A percentile compares a stretch with the other conserved stretches of the same genome.
Conservation (phyloP, 2,888 invertebrate genomes). For the Epiblema foenella region DNA sequence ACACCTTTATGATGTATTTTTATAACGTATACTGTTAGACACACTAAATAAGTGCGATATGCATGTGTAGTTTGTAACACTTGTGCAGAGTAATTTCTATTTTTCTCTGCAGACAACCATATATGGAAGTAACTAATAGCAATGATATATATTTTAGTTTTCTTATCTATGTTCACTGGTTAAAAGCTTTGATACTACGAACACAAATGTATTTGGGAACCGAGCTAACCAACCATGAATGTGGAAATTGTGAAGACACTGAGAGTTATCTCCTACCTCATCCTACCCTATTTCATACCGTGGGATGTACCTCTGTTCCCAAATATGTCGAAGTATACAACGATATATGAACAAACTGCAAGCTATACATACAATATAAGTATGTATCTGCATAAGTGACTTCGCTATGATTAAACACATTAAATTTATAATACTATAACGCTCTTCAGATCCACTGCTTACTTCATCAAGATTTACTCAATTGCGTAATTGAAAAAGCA, state of each 20-base stretch:
- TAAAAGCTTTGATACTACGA: conserved; percentile 27
- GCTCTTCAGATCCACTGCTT: conserved; percentile 13
- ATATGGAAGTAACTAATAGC: not conserved
- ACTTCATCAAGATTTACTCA: not conserved
- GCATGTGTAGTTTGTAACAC: no score
- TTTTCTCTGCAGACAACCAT: not conserved
- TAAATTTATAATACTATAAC: conserved; percentile 39
- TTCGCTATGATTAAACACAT: conserved; percentile 18
- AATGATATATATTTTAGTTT: not conserved
- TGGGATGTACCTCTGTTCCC: not conserved
- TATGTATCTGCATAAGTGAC: conserved; percentile 12
- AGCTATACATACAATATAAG: not conserved
- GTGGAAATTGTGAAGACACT: not conserved
- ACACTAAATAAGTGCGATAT: no score
- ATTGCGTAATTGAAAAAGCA: not conserved
- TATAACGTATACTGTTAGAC: no score
- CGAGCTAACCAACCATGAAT: not conserved
- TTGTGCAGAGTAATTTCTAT: not conserved
- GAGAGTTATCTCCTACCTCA: not conserved
- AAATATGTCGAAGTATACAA: conserved; percentile 3
- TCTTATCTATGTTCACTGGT: conserved; percentile 27
- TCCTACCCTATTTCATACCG: not conserved
- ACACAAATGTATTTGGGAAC: conserved; percentile 1
- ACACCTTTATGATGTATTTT: no score
- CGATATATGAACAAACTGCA: conserved; percentile 12